Evolutionary conservation across 2,888 invertebrate species (phyloP).

Genomic region (Cosmorhoe ocellata): DNA sequence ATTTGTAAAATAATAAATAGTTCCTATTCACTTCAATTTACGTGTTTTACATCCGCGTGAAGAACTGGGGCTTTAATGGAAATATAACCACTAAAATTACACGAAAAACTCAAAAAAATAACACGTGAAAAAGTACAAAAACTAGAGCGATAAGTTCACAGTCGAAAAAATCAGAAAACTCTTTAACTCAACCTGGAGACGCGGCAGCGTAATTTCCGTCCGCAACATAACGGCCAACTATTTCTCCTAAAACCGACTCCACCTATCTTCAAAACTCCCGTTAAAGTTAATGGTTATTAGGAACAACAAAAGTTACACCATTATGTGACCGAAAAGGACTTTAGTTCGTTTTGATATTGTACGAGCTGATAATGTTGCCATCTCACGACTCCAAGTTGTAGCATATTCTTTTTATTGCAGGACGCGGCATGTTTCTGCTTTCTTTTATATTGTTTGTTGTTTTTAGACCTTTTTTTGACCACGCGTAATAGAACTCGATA

Average conservation of each 20-base stretch:
- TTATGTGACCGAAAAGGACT: slow-evolving; percentile 28
- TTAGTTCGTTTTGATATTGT: slow-evolving; percentile 25
- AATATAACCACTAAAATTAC: too few species aligned
- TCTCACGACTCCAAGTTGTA: slow-evolving; percentile 29
- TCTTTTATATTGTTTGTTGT: neutral
- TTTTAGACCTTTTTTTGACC: neutral
- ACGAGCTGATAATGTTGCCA: slow-evolving; percentile 28
- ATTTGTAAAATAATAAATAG: too few species aligned
- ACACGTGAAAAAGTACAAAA: too few species aligned
- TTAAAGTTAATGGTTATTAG: slow-evolving; percentile 35
- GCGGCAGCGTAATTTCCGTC: too few species aligned
- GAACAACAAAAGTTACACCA: slow-evolving; percentile 35
- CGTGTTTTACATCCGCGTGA: too few species aligned
- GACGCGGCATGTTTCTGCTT: neutral
- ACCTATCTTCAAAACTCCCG: slow-evolving; percentile 27
- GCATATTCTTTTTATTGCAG: slow-evolving; percentile 13
- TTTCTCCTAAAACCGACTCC: neutral
- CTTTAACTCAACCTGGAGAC: too few species aligned
- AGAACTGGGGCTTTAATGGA: too few species aligned
- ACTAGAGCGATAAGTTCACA: too few species aligned
- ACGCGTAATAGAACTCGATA: too few species aligned
- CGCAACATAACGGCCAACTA: neutral
- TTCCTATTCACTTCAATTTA: too few species aligned
- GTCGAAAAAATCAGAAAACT: too few species aligned
- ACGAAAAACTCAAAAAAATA: too few species aligned